Conservation (phyloP, 2,113 vertebrate species). For the Syrrhaptes paradoxus region DNA sequence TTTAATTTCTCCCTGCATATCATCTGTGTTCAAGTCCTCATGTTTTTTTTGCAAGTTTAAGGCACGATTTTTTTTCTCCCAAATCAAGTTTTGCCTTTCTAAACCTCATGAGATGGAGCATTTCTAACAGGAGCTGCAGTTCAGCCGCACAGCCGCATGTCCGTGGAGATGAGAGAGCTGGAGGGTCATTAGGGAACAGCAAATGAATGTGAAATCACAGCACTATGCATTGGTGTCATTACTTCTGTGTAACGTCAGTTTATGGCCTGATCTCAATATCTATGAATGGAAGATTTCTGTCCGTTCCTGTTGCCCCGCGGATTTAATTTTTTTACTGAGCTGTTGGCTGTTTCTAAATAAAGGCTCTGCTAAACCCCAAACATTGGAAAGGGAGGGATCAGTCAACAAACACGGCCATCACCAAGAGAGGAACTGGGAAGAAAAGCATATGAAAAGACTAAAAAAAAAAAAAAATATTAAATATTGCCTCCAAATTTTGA, state of each 20-base stretch:
- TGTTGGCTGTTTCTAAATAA: not conserved
- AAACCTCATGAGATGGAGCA: not conserved
- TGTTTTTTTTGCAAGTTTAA: not conserved
- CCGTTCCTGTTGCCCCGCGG: not conserved
- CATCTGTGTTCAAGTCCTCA: accelerated
- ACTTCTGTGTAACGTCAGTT: not conserved
- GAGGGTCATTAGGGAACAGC: not conserved
- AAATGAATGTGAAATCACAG: not conserved
- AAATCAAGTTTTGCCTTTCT: not conserved
- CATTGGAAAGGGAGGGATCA: not conserved
- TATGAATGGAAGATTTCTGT: not conserved
- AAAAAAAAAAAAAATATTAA: not conserved
- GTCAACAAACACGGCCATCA: not conserved
- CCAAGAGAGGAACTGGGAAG: not conserved
- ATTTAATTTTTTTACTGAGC: not conserved
- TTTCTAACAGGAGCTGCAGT: not conserved
- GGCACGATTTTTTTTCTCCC: not conserved
- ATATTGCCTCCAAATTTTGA: not conserved
- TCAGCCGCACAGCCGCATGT: not conserved
- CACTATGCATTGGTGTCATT: not conserved
- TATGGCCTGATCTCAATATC: not conserved
- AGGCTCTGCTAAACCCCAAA: not conserved
- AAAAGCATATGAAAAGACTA: not conserved
- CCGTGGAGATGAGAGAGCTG: not conserved
- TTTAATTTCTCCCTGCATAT: accelerated